These are phyloP conservation scores for Mesitornis unicolor DNA, from an alignment of 2,113 vertebrate genomes.

Conservation along the genomic window DNA sequence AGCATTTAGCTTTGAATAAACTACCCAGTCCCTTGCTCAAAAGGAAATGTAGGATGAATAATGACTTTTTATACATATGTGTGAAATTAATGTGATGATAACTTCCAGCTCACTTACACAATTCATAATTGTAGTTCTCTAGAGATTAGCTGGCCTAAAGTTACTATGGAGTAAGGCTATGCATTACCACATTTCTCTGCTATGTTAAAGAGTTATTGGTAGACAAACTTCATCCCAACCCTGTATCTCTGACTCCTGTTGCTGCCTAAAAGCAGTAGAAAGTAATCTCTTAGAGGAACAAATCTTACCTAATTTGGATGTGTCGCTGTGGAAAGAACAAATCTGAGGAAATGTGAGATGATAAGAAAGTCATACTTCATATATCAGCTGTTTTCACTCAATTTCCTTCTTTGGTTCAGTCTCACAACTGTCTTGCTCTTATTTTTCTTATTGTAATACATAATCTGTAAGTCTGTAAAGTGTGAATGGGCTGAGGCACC, in stretches of 20 bases:
- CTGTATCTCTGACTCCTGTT: neutral
- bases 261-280: neutral
- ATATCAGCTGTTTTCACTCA: neutral
- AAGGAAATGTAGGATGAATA: neutral
- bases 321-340: neutral
- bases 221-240: neutral
- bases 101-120: neutral
- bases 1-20: neutral
- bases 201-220: neutral
- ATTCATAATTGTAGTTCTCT: neutral
- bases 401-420: neutral
- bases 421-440: neutral
- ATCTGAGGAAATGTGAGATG: neutral
- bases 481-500: neutral
- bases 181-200: neutral
- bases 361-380: neutral
- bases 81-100: neutral
- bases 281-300: neutral
- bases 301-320: neutral
- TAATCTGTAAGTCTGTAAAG: neutral
- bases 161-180: neutral
- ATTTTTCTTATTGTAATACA: neutral
- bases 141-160: neutral
- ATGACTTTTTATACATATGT: neutral
- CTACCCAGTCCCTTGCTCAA: neutral